A percentile compares a stretch with the other conserved stretches of the same genome.
Evolutionary conservation across 2,888 invertebrate genomes (phyloP).

Genomic region (Helleia helle): DNA sequence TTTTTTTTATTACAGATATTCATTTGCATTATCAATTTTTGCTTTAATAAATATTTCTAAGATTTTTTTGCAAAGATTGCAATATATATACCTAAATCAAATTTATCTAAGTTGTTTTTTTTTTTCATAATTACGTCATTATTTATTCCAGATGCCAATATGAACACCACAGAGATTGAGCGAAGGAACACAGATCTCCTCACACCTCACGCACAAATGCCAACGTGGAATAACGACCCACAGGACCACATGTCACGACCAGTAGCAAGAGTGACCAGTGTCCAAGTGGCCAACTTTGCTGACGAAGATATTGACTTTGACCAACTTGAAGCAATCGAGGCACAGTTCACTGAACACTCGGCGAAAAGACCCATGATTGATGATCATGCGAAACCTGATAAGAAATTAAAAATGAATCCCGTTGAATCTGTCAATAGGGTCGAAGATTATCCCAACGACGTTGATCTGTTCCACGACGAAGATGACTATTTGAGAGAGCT

Average conservation of each 20-base stretch:
- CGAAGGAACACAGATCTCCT: slow-evolving; percentile 36
- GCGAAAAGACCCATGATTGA: slow-evolving; percentile 33
- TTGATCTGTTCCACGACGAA: slow-evolving; percentile 45
- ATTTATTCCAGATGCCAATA: slow-evolving; percentile 36
- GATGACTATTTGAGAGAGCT: slow-evolving; percentile 49
- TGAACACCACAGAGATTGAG: slow-evolving; percentile 28
- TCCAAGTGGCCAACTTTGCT: slow-evolving; percentile 37
- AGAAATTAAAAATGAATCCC: slow-evolving; percentile 38
- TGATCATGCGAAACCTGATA: slow-evolving; percentile 33
- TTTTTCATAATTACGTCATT: too few species aligned
- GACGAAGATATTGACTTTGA: slow-evolving; percentile 53
- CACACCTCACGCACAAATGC: slow-evolving; percentile 34
- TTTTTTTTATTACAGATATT: too few species aligned
- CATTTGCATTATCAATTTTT: background rate
- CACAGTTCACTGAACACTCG: slow-evolving; percentile 32
- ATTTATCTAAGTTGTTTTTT: too few species aligned
- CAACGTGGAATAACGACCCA: slow-evolving; percentile 14
- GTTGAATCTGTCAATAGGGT: slow-evolving; percentile 22
- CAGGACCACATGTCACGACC: slow-evolving; percentile 26
- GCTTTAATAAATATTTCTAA: too few species aligned
- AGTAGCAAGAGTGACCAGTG: slow-evolving; percentile 32
- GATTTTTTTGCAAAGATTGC: too few species aligned
- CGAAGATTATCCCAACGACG: slow-evolving; percentile 39
- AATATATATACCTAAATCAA: too few species aligned
- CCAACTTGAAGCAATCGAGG: slow-evolving; percentile 49